Evolutionary conservation across 2,797 vertebrate genomes (phyloP).

Genomic region (Phoxinus dragarum): DNA sequence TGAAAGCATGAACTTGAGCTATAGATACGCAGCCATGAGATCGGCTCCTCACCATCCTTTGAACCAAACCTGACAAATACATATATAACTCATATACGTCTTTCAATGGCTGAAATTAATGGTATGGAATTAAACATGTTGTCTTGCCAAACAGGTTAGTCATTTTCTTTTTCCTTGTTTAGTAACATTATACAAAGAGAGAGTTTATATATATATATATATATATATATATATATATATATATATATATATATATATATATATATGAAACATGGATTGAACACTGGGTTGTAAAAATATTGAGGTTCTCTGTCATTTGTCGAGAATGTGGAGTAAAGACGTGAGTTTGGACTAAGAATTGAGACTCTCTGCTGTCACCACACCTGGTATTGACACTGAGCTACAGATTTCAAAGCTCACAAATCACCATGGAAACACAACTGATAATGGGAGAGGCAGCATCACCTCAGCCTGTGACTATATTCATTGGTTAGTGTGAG

Average conservation of each 20-base stretch:
- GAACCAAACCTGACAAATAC: neutral
- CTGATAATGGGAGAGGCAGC: constrained; percentile 42
- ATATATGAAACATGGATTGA: neutral
- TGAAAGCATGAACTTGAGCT: too few relatives aligned
- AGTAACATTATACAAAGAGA: neutral
- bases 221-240: neutral
- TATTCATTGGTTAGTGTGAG: neutral
- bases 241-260: too few relatives aligned
- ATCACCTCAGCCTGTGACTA: constrained; percentile 23
- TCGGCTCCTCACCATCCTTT: neutral
- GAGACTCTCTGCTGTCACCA: constrained; percentile 21
- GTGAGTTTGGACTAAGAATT: neutral
- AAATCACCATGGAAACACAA: constrained; percentile 60
- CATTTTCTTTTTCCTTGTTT: neutral
- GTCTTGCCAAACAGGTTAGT: neutral
- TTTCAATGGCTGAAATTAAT: neutral
- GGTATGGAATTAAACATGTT: too few relatives aligned
- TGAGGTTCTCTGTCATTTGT: neutral
- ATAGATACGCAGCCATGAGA: neutral
- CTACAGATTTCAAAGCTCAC: constrained; percentile 49
- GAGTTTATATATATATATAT: neutral
- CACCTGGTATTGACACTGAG: constrained; percentile 7
- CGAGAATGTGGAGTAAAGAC: neutral
- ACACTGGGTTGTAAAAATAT: neutral
- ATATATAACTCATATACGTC: neutral